phyloP scores from a whole-genome alignment of 2,888 invertebrate genomes.

The Rhabditoides inermis region DNA sequence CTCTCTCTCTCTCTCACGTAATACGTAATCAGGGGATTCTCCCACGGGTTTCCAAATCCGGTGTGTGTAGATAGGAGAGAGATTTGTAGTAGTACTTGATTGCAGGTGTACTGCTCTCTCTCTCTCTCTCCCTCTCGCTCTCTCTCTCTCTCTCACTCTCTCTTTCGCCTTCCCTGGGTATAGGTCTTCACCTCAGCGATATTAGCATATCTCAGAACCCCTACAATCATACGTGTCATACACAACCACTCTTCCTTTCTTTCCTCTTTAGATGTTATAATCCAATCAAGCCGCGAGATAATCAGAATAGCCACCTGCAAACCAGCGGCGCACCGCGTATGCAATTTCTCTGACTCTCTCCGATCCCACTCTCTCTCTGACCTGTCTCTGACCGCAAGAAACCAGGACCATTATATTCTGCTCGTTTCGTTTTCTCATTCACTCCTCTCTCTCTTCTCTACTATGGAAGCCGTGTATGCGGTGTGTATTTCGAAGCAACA shows the following conservation, averaged over 20 bases:
- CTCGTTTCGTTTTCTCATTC: constrained; percentile 1
- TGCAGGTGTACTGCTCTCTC: neutral
- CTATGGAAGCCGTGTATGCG: neutral
- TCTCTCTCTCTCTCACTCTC: neutral
- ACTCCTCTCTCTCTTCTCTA: neutral
- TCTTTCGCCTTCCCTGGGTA: neutral
- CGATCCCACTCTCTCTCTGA: neutral
- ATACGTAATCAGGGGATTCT: no score
- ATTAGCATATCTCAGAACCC: no score
- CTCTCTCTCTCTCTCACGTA: neutral
- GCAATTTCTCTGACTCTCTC: neutral
- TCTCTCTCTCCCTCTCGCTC: neutral
- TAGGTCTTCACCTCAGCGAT: no score
- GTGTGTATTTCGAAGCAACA: no score
- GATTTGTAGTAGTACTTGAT: no score
- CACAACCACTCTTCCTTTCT: no score
- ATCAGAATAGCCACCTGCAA: no score
- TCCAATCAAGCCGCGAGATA: no score
- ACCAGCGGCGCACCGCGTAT: neutral
- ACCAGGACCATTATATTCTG: neutral
- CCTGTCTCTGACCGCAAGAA: neutral
- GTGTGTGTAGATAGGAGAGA: no score
- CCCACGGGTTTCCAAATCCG: no score
- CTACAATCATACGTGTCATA: no score
- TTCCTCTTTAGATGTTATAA: no score